Base-by-base conservation (phyloP, 2,113 vertebrate genomes). In the Toxotes jaculatrix region DNA sequence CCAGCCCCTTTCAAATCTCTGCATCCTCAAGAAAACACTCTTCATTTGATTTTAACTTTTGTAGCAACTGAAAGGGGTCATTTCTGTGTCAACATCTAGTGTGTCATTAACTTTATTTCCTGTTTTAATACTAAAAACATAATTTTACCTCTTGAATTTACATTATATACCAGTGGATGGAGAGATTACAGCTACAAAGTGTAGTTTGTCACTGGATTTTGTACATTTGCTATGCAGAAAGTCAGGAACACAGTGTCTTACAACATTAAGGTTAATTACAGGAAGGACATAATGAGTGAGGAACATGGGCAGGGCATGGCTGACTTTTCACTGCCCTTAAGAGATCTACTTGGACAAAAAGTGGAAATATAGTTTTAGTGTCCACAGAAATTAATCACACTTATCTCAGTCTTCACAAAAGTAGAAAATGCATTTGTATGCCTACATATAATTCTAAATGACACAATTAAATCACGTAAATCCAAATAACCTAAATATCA, bases 1-100 rank as follows among this genome's bases (percentile, higher is more conserved):
- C 71, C 79, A 66, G 51, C 51, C 68, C 81, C 65, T 81, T 81
- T 77, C 23, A 56, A 90, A 87, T 87, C 72, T 78, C 62, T 80
- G 77, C 56, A 81, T 49, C 64, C 74, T 73, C 40, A 65, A 55
- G 43, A 78, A 45, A 67, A 59, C 23, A 12, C 53, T 64, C 14
- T 79, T 84, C 13, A n/a, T 61, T 79, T 85, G 32, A 74, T 73
- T 83, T 67, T 6, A 53, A 64, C 65, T 62, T 69, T 65, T 68
- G 10, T 0, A 49, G 17, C 1, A 51, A 61, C 38, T 56, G 27
- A 43, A 40, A 5, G 47, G 1, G 19, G 12, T 42, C 32, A 7
- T 60, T 8, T 10, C 66, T 67, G 19, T 38, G 6, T 74, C 62
- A 12, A 34, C 19, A 59, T 38, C 27, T 55, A 27, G 16, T 45